Evolutionary conservation across 1,140 invertebrate species (phyloP).

Genomic region (Lasioglossum albipes): DNA sequence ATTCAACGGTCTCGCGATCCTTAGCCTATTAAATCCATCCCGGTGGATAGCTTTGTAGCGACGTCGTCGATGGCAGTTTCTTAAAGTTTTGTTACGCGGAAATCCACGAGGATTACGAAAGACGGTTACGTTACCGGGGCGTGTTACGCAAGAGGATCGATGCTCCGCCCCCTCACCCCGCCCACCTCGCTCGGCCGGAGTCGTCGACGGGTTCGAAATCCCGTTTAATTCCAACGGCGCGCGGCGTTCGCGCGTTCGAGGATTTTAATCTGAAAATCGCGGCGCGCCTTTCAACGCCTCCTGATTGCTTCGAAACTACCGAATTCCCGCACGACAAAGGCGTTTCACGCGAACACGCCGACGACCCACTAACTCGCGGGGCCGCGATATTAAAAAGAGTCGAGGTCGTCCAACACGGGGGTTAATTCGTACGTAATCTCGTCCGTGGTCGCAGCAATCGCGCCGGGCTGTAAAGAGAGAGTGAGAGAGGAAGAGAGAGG

Average conservation of each 20-base stretch:
- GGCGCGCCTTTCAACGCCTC: not conserved
- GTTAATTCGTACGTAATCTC: slow-evolving; percentile 20
- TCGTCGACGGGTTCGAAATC: not conserved
- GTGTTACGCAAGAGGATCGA: slow-evolving; percentile 30
- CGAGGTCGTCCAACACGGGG: not conserved
- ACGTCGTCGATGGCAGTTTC: not conserved
- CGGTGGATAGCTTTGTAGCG: not conserved
- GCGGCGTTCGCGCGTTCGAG: not conserved
- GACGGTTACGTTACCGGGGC: slow-evolving; percentile 13
- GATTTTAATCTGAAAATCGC: slow-evolving; percentile 4
- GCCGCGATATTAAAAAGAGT: slow-evolving; percentile 1
- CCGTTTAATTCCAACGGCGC: not conserved
- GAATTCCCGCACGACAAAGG: not conserved
- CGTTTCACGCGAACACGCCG: not conserved
- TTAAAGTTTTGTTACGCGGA: slow-evolving; percentile 10
- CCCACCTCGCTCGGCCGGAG: not conserved
- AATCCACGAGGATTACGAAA: slow-evolving; percentile 20
- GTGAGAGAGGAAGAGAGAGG: too few species aligned
- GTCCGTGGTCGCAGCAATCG: not conserved
- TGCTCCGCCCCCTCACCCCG: not conserved
- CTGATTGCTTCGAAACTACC: slow-evolving; percentile 11
- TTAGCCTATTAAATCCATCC: not conserved
- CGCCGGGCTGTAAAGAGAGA: too few species aligned
- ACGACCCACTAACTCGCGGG: slow-evolving; percentile 2
- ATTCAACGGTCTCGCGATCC: not conserved